Evolutionary conservation across 2,113 vertebrate species (phyloP), one percentile per base, ranked within the genome.

Genomic region (Potamarius usumacintae): DNA sequence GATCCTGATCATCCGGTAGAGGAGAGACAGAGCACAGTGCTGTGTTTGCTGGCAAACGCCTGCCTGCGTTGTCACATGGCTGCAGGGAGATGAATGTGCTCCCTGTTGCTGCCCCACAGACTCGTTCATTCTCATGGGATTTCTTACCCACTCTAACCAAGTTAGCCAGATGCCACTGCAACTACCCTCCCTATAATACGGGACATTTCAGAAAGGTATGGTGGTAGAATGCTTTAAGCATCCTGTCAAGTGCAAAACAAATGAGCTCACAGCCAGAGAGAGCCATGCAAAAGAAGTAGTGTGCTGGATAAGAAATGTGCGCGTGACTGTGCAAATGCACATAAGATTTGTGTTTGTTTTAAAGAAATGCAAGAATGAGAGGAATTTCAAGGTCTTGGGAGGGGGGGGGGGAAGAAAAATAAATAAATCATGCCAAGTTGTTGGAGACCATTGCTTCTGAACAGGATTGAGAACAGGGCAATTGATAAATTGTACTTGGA

Each of bases 281-380:
- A 92, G 89, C 91, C 93, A 95, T 95, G 94, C 94, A 94, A 92
- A 91, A 67, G 58, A 84, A 69, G 67, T 84, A 69, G 67, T 69
- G 81, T 87, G 86, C 57, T 62, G 79, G 79, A 18, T 62, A 62
- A 62, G 30, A 48, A 82, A 42, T 22, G 71, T 79, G 82, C n/a
- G 34, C 7, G 22, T 69, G 80, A 20, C 42, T 78, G 82, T 69
- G 22, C 20, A 14, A 55, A 22, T 60, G 7, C 34, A 14, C 48
- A 7, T 72, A 71, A n/a, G 18, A 22, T 83, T 42, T 53, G 30
- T 78, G 55, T 17, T 82, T 67, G 57, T 34, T 72, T 63, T n/a
- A 18, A 63, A 84, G 50, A 84, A 82, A 77, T 58, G 12, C 11
- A 69, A 76, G 57, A 74, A 67, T 52, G 50, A 30, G 11, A 85